These are phyloP conservation scores for Mesitornis unicolor DNA, from an alignment of 2,113 vertebrate species.

Conservation along the genomic window DNA sequence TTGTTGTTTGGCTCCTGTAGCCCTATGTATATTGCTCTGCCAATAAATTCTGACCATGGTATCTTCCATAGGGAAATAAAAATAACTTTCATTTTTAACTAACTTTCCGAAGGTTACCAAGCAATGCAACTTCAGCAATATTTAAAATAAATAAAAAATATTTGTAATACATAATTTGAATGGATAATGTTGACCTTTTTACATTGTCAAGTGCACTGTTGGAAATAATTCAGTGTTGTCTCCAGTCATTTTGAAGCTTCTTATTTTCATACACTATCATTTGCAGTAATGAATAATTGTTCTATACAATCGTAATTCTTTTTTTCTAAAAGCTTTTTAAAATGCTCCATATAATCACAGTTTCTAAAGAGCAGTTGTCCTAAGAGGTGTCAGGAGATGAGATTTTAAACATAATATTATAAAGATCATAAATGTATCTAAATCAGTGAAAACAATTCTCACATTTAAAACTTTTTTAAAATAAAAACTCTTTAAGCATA, in stretches of 20 bases:
- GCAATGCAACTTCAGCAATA: not conserved
- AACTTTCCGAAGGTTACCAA: not conserved
- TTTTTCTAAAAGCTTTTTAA: not conserved
- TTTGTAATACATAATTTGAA: not conserved
- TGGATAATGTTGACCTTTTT: not conserved
- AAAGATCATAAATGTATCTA: not conserved
- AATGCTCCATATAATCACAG: not conserved
- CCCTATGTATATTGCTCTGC: not conserved
- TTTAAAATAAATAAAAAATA: not conserved
- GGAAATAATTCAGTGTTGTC: not conserved
- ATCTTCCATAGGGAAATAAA: not conserved
- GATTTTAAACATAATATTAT: not conserved
- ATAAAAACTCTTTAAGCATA: not conserved
- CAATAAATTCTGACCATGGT: not conserved
- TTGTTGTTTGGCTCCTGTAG: not conserved
- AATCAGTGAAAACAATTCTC: not conserved
- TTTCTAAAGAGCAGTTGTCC: not conserved
- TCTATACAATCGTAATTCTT: too few relatives aligned
- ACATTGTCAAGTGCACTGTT: not conserved
- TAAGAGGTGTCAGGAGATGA: not conserved
- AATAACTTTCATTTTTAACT: not conserved
- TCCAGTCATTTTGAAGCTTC: not conserved
- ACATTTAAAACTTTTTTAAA: not conserved
- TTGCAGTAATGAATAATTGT: not conserved
- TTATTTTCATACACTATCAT: not conserved